Base-by-base conservation (phyloP, 2,888 invertebrate genomes). In the Athalia rosae region DNA sequence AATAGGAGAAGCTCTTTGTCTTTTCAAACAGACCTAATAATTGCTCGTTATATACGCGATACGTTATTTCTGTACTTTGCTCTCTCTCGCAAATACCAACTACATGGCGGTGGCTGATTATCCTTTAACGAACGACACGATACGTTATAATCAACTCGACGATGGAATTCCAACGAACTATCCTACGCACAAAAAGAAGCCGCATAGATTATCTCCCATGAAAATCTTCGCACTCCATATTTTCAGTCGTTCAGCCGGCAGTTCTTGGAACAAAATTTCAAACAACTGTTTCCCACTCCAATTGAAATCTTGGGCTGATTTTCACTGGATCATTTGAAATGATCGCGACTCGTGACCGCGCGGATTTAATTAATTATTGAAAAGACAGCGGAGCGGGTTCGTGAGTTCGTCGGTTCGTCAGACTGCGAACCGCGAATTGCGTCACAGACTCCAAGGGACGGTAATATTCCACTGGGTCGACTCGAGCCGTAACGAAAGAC, bases 391-490 rank as follows among this genome's bases (percentile, higher is more conserved):
- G 0, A 28, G 28, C 28, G 28, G 2, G 28, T 28, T 28, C 28
- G 28, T 28, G 28, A 28, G 28, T 28, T 28, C 28, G 28, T 28
- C 28, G 28, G 28, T 28, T 28, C 28, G 28, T 28, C 28, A 28
- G 74, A 62, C 47, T 59, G 41, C 48, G 62, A 61, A 59, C 61
- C 8, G 56, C 56, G 13, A 28, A 62, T 74, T 74, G 61, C 74
- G 74, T 74, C 74, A 74, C 47, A 61, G 61, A 48, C 50, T 48
- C 61, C 59, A 48, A 74, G 61, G 61, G 62, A 74, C 74, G 58
- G 74, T 74, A 74, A 74, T 74, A 74, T 74, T 74, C 74, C 74
- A 50, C 61, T 74, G 58, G 50, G 71, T 71, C 45, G 48, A 58
- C 50, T n/a, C 63, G 15, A 47, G 47, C 63, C 63, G n/a, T n/a